phyloP scores from a whole-genome alignment of 2,113 vertebrate genomes.

The Coptodon rendalli region DNA sequence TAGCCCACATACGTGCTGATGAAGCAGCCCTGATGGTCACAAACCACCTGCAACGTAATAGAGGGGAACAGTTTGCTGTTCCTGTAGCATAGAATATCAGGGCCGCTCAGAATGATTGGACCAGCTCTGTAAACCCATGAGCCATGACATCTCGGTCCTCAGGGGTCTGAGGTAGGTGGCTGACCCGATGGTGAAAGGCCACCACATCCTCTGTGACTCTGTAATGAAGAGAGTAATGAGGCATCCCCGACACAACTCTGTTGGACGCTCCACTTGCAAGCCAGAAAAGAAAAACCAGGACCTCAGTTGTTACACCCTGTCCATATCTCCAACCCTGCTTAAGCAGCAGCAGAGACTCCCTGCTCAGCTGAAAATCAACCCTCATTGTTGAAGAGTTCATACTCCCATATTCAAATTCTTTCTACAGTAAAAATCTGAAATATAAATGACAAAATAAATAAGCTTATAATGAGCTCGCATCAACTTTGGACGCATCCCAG shows the following conservation, averaged over 20 bases:
- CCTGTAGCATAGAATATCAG: not conserved
- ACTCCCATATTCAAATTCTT: not conserved
- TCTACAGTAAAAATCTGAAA: not conserved
- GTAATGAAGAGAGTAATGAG: not conserved
- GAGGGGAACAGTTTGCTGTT: not conserved
- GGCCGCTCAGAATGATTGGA: not conserved
- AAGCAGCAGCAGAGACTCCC: not conserved
- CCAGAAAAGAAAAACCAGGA: not conserved
- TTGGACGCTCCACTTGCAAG: not conserved
- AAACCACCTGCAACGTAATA: not conserved
- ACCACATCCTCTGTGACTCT: not conserved
- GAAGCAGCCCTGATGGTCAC: not conserved
- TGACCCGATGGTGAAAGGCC: not conserved
- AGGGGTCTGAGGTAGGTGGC: not conserved
- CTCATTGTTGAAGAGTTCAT: not conserved
- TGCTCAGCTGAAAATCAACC: not conserved
- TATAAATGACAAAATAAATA: not conserved
- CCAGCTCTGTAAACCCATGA: not conserved
- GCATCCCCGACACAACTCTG: not conserved
- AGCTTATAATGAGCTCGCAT: not conserved
- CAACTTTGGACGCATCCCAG: not conserved
- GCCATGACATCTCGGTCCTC: not conserved
- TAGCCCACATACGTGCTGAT: not conserved
- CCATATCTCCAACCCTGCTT: not conserved
- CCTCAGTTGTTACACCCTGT: not conserved